Conservation (phyloP, 2,888 invertebrate genomes). For the Lapara coniferarum region DNA sequence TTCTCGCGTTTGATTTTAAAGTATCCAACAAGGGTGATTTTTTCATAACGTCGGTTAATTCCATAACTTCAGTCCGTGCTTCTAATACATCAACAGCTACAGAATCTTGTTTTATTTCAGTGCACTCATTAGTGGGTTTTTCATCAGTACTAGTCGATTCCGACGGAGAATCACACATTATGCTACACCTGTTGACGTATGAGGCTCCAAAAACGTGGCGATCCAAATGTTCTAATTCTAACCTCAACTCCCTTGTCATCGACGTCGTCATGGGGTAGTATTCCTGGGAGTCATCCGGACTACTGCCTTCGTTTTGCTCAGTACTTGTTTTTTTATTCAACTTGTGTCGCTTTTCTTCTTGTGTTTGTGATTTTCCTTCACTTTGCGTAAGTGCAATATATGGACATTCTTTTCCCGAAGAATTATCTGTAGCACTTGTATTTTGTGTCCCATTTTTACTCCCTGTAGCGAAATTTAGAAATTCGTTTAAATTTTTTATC, state of each 20-base stretch:
- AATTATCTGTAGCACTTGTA: slow-evolving; percentile 55
- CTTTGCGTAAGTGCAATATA: slow-evolving; percentile 70
- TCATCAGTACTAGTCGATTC: slow-evolving; percentile 75
- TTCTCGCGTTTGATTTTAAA: slow-evolving; percentile 72
- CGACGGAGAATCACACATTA: slow-evolving; percentile 72
- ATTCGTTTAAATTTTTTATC: slow-evolving; percentile 93
- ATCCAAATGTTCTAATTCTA: slow-evolving; percentile 93
- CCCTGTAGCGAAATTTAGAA: slow-evolving; percentile 89
- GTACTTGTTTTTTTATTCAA: slow-evolving; percentile 56
- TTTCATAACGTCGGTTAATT: slow-evolving; percentile 57
- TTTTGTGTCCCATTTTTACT: slow-evolving; percentile 72
- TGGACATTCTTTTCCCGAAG: slow-evolving; percentile 61
- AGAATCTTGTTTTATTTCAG: slow-evolving; percentile 54
- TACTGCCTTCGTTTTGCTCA: slow-evolving; percentile 84
- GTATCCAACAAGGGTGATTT: slow-evolving; percentile 68
- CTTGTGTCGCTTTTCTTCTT: slow-evolving; percentile 56
- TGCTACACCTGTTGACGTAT: slow-evolving; percentile 67
- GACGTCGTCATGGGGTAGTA: slow-evolving; percentile 95
- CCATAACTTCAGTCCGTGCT: slow-evolving; percentile 50
- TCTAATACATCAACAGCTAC: slow-evolving; percentile 51
- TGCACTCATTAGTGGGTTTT: slow-evolving; percentile 57
- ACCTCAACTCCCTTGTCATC: slow-evolving; percentile 91
- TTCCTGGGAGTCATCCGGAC: slow-evolving; percentile 91
- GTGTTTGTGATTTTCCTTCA: slow-evolving; percentile 58
- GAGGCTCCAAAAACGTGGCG: slow-evolving; percentile 90